Percentiles rank a stretch among this genome's conserved stretches.
phyloP scores from a whole-genome alignment of 2,113 vertebrate species.

The Neogobius melanostomus region DNA sequence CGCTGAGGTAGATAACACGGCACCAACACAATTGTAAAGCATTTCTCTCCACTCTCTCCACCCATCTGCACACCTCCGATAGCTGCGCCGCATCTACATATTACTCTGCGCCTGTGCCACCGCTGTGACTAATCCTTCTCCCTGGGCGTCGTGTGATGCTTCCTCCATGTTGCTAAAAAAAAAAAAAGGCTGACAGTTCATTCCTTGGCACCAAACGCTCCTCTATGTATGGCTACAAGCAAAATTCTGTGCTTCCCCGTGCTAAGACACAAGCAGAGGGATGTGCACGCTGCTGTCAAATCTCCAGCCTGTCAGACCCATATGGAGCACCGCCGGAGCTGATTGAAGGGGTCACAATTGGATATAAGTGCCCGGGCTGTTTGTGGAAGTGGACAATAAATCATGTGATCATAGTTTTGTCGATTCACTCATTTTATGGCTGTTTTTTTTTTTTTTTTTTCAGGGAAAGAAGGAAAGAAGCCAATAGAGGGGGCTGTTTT shows the following conservation, averaged over 20 bases:
- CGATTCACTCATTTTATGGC: neutral
- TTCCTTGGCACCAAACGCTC: constrained; percentile 17
- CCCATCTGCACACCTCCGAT: constrained; percentile 12
- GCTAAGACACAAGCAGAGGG: constrained; percentile 10
- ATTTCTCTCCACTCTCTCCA: neutral
- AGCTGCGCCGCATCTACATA: constrained; percentile 14
- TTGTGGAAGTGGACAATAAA: constrained; percentile 32
- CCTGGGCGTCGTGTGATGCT: neutral
- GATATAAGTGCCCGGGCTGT: constrained; percentile 20
- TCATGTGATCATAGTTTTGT: constrained; percentile 14
- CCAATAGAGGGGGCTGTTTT: neutral
- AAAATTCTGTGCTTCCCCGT: constrained; percentile 9
- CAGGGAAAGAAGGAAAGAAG: neutral
- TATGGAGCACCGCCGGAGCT: constrained; percentile 11
- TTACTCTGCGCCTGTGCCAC: constrained; percentile 8
- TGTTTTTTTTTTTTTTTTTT: neutral
- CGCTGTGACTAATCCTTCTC: constrained; percentile 28
- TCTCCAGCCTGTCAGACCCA: constrained; percentile 1
- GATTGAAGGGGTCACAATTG: constrained; percentile 31
- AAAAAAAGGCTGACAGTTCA: constrained; percentile 36
- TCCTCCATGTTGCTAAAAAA: constrained; percentile 36
- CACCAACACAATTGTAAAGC: neutral
- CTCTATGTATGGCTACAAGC: constrained; percentile 3
- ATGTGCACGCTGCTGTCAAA: constrained; percentile 5
- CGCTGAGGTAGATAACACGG: neutral